Base-by-base conservation (phyloP, 2,113 vertebrate genomes). In the Saccopteryx bilineata region DNA sequence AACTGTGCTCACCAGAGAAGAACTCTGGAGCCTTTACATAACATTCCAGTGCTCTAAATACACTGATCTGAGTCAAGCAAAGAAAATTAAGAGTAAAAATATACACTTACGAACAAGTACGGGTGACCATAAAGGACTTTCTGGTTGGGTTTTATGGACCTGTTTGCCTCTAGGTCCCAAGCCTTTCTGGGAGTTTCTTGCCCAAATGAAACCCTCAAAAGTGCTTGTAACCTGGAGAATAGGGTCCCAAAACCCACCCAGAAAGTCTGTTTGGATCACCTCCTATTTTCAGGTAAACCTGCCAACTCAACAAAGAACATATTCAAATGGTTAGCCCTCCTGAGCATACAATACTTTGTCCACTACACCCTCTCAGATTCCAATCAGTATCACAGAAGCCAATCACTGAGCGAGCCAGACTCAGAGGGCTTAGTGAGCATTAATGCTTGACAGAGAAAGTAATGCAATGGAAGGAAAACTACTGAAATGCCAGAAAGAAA, bases 51-150 rank as follows among this genome's bases (percentile, higher is more conserved):
- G 28, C 8, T 91, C 72, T 92, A 31, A 91, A 92, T 33, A 74
- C 33, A 87, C 11, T 74, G 24, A 61, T 7, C 65, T 95, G 21
- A 82, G 50, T 69, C 85, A 90, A 90, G 52, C 63, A 81, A 91
- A 96, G 68, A 33, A 87, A 76, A 9, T 66, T 69, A 31, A 78
- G 26, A 91, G 31, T 84, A 90, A 65, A 63, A 92, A 63, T 46
- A 75, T 1, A 74, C 24, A 63, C 71, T 46, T 75, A 66, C 83
- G 24, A 81, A 46, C n/a, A 84, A 80, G 24, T 31, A 46, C 6
- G 26, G 50, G 28, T 50, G 50, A 81, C 7, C 56, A 28, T 66
- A 79, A 86, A 48, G 5, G n/a, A 72, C 48, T 65, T 71, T 91
- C 28, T 65, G 48, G 48, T 87, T n/a, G 28, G 56, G 74, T 86